Base-by-base conservation (phyloP, 2,888 invertebrate species). In the Octonoba sinensis region DNA sequence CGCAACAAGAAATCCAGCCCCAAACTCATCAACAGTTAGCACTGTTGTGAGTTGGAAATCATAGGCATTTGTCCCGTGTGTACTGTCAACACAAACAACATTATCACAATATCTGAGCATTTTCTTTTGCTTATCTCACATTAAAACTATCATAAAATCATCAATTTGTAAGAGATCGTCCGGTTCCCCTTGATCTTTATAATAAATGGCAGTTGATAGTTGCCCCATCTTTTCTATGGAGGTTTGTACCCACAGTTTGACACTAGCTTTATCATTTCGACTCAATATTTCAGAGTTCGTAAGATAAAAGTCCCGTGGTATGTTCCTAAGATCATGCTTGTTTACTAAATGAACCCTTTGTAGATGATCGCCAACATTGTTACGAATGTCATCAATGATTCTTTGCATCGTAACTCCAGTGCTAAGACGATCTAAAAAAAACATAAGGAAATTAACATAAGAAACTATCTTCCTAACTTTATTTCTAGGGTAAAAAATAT, bases 31-130 rank as follows among this genome's bases (percentile, higher is more conserved):
- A 2, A 83, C 49, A 4, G 56, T 47, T 20, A 79, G 12, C 4
- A 83, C n/a, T 13, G 79, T 79, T 11, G 75, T 74, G 13, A 83
- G 44, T 1, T 75, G 71, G 54, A 79, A 79, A 59, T 83, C 73
- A n/a, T 70, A 65, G 0, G 15, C 46, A 57, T 66, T 83, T 6
- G 69, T 60, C 0, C 73, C 71, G 70, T 83, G 83, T 3, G 79
- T 79, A 1, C 65, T 65, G 46, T 75, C 79, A 11, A 83, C 46
- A 44, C 78, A 73, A 11, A 79, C 65, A 4, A 57, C 27, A 3
- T 47, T 46, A n/a, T 79, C 59, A 22, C 64, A 75, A 51, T 65
- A 62, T 24, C n/a, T 44, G 1, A 79, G 27, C 67, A 83, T 47
- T 46, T 74, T 20, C 47, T 22, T 16, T 54, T 83, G 83, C 1